A percentile compares a stretch with the other conserved stretches of the same genome.
These are phyloP conservation scores for Porites evermanni DNA, from an alignment of 92 coral and sea anemone species.

Conservation along the genomic window DNA sequence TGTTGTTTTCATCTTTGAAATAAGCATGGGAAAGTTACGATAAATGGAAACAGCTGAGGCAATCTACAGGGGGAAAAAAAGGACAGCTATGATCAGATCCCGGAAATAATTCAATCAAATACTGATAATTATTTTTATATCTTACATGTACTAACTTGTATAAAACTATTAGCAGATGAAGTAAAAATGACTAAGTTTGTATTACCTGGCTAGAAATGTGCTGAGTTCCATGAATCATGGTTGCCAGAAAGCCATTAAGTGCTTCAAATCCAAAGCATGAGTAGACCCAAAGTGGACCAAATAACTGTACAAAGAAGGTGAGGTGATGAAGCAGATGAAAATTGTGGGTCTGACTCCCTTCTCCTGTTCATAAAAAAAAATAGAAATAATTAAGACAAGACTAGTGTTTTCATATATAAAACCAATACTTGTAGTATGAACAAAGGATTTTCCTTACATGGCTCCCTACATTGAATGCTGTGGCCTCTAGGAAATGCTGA, in stretches of 20 bases:
- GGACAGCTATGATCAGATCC: background rate
- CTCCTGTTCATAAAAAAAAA: conserved; percentile 22
- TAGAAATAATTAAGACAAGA: too few species aligned
- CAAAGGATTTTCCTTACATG: too few species aligned
- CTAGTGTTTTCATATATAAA: too few species aligned
- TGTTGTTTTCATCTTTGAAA: conserved; percentile 37
- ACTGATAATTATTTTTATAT: background rate
- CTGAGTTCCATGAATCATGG: conserved; percentile 65
- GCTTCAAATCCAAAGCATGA: conserved; percentile 72
- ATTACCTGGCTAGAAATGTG: conserved; percentile 57
- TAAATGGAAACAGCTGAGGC: conserved; percentile 40
- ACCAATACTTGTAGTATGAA: too few species aligned
- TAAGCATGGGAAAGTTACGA: conserved; percentile 16
- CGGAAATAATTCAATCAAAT: background rate
- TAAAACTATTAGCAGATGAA: too few species aligned
- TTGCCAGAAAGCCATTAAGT: conserved; percentile 58
- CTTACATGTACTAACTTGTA: too few species aligned
- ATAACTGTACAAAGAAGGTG: conserved; percentile 43
- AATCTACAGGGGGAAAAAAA: conserved; percentile 16
- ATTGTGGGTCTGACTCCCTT: conserved; percentile 53
- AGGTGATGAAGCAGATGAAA: conserved; percentile 57
- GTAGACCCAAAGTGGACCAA: conserved; percentile 65
- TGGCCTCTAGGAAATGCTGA: too few species aligned
- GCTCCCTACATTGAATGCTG: too few species aligned
- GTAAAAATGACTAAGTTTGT: background rate